Evolutionary conservation across 92 coral and sea anemone genomes (phyloP), one percentile per base, ranked within the genome.

Genomic region (Paramuricea clavata): DNA sequence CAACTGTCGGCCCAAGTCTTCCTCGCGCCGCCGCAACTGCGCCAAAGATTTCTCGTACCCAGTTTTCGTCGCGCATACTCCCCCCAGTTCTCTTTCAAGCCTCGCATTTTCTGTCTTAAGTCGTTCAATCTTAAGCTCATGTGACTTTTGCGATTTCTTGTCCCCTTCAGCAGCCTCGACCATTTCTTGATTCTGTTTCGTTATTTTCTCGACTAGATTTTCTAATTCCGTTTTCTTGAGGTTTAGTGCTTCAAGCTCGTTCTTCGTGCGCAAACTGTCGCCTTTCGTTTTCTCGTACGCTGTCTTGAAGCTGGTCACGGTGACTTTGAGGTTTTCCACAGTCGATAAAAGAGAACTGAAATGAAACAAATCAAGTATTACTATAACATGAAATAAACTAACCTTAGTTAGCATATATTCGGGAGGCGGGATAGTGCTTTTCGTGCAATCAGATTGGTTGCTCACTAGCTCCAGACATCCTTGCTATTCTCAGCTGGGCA

Each of bases 131-230:
- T 27, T 25, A 34, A 73, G 52, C 26, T 87, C 87, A 26, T 64
- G 57, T 6, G 86, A 94, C 54, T 92, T 92, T 33, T 73, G 88
- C 12, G 84, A 56, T 43, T 74, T 86, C 47, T 27, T 54, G 30
- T 8, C 34, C 12, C 69, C 69, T 32, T 85, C 86, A 35, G 81
- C 27, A 49, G 88, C 85, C 52, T 83, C 86, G 12, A n/a, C 64
- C 42, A 77, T 78, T 36, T 56, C 83, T 19, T 65, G 28, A 12
- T 74, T 87, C n/a, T 83, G 69, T 54, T 89, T 83, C 54, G 82
- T 77, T 6, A 92, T 70, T 25, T 88, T 57, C 25, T 25, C 41
- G 39, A 79, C 69, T 61, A 81, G 83, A 10, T 44, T 70, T 69
- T 84, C 56, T 34, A 92, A 77, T 41, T 49, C 49, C 31, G 74